Conservation (phyloP, 2,797 vertebrate genomes). For the Cossypha heuglini region DNA sequence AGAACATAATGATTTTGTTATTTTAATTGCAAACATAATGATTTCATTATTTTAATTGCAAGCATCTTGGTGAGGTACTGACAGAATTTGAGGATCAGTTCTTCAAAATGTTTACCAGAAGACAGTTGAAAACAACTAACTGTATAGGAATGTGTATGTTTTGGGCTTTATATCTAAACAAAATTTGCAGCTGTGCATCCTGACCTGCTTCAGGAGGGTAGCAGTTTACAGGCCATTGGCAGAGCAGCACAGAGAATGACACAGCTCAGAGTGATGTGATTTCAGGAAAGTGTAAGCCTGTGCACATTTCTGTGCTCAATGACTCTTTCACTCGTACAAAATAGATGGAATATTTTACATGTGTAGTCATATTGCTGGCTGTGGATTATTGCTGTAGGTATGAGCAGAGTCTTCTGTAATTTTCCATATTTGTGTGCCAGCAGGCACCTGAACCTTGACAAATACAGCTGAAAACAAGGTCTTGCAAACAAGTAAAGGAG, state of each 20-base stretch:
- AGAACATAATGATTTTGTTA: neutral
- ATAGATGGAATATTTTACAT: neutral
- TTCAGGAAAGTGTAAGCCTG: neutral
- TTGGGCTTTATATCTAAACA: neutral
- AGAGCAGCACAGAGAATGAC: fast-evolving
- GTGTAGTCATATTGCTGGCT: neutral
- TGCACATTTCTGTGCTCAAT: neutral
- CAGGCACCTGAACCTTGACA: neutral
- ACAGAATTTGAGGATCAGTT: neutral
- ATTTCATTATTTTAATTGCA: neutral
- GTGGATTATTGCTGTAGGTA: neutral
- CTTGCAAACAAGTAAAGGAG: neutral
- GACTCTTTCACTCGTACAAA: fast-evolving
- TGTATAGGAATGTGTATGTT: neutral
- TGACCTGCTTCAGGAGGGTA: neutral
- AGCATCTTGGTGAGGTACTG: neutral
- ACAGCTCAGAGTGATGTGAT: neutral
- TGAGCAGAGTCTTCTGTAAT: neutral
- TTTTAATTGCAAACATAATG: neutral
- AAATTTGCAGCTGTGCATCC: neutral
- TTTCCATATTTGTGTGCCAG: neutral
- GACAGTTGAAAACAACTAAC: neutral
- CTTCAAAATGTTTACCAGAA: neutral
- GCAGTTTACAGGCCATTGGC: neutral
- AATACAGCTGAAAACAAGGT: neutral